phyloP scores from a whole-genome alignment of 2,797 vertebrate genomes.

The Distichodus sexfasciatus region DNA sequence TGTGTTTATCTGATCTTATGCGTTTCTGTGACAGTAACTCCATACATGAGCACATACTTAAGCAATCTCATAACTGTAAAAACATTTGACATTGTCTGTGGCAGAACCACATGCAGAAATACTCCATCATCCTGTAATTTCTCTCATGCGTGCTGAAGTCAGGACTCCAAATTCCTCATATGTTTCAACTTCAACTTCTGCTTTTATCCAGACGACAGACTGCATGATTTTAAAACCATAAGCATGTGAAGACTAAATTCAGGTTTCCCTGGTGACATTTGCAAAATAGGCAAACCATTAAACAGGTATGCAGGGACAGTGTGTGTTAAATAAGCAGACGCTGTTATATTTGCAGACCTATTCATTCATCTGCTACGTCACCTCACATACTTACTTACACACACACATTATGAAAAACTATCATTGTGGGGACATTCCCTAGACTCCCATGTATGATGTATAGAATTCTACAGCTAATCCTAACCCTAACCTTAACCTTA shows the following conservation, averaged over 20 bases:
- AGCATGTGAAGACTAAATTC: not conserved
- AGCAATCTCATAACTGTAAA: no score
- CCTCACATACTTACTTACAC: not conserved
- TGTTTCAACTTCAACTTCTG: not conserved
- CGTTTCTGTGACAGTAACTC: no score
- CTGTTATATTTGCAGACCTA: not conserved
- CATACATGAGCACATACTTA: no score
- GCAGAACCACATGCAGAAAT: slow-evolving; percentile 9
- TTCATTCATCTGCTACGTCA: slow-evolving; percentile 9
- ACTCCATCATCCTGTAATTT: not conserved
- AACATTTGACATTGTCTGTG: no score
- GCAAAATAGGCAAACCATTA: not conserved
- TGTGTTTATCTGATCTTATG: no score
- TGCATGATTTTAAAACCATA: not conserved
- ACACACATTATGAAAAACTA: no score
- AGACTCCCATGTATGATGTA: no score
- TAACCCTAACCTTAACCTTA: no score
- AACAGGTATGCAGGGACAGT: not conserved
- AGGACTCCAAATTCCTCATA: slow-evolving; percentile 12
- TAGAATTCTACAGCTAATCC: no score
- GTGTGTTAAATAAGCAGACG: not conserved
- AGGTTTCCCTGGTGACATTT: not conserved
- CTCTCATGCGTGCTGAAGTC: not conserved
- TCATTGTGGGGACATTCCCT: no score
- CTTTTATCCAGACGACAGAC: not conserved